Percentiles rank a stretch among this genome's conserved stretches.
Evolutionary conservation across 2,797 vertebrate genomes (phyloP).

Genomic region (Poeciliopsis paucimaculata): DNA sequence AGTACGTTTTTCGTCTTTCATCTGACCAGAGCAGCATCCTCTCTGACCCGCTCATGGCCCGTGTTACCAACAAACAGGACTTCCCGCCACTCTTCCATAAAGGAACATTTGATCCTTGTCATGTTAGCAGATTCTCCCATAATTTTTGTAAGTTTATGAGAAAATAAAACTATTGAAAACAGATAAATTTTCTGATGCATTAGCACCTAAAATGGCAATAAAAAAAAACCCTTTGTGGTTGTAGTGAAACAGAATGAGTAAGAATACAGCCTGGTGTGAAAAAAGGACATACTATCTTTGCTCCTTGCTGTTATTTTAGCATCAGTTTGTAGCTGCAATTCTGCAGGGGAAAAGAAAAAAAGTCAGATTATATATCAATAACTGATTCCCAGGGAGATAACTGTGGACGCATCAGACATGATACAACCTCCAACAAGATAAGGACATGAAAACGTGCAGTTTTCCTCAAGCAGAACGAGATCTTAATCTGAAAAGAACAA

Average conservation of each 20-base stretch:
- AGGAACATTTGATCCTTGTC: neutral
- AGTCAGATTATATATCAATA: neutral
- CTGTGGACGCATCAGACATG: slow-evolving; percentile 9
- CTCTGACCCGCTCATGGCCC: neutral
- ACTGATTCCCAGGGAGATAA: slow-evolving; percentile 15
- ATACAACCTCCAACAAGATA: slow-evolving; percentile 13
- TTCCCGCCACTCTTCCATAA: neutral
- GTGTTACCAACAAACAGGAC: neutral
- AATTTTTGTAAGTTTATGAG: too few relatives aligned
- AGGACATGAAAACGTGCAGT: slow-evolving; percentile 2
- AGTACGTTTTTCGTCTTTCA: neutral
- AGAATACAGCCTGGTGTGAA: slow-evolving; percentile 1
- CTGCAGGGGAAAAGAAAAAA: neutral
- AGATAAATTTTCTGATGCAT: neutral
- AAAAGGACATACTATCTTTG: neutral
- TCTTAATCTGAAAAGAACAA: slow-evolving; percentile 11
- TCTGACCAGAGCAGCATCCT: neutral
- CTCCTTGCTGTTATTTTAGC: slow-evolving; percentile 1
- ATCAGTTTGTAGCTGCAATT: slow-evolving; percentile 1
- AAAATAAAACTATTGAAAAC: neutral
- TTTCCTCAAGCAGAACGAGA: slow-evolving; percentile 5
- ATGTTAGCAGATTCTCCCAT: neutral
- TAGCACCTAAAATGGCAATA: neutral
- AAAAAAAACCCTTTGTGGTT: neutral
- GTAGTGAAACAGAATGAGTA: neutral